Base-by-base conservation (phyloP, 30 jellyfish, hydroid and myxozoan genomes). In the Hydractinia symbiolongicarpus region DNA sequence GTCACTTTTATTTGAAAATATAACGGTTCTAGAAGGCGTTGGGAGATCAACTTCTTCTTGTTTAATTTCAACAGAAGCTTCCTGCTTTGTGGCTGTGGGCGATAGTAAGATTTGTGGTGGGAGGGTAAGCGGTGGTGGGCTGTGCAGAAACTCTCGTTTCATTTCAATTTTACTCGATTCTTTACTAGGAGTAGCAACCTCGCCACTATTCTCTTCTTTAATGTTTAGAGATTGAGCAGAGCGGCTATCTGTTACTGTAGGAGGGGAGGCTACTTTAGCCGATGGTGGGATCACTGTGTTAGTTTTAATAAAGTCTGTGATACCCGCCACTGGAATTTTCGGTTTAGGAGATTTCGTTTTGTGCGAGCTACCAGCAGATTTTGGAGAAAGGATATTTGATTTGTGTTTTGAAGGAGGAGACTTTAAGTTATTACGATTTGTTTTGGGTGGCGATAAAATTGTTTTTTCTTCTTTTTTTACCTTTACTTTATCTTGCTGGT, bases 101-200 rank as follows among this genome's bases (percentile, higher is more conserved):
- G 81, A 72, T 52, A 8, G 81, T 72, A 72, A 72, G 19, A 72
- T 58, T 30, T 72, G 81, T 17, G 81, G 81, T 8, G 81, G 51
- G 58, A 58, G 81, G 8, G 51, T 72, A 4, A 72, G 81, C 10
- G 16, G 57, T n/a, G 81, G 81, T 7, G 81, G 81, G n/a, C 81
- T 72, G 62, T 72, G 9, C 40, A 51, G 74, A n/a, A 64, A 64
- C 9, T 64, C 74, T 7, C 9, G 16, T 0, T 30, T 30, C 44
- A 30, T 30, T 30, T 30, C 44, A 30, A 30, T 30, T 30, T 30
- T 30, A 30, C 44, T 0, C 44, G 44, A 30, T 30, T 30, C 44
- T 30, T 30, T 30, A 30, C 44, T 30, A 30, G 44, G 44, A 30
- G 44, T 30, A 30, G 44, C 44, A 30, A 30, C 44, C 44, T 30